Base-by-base conservation (phyloP, 2,888 invertebrate genomes). In the Petrolisthes cinctipes region DNA sequence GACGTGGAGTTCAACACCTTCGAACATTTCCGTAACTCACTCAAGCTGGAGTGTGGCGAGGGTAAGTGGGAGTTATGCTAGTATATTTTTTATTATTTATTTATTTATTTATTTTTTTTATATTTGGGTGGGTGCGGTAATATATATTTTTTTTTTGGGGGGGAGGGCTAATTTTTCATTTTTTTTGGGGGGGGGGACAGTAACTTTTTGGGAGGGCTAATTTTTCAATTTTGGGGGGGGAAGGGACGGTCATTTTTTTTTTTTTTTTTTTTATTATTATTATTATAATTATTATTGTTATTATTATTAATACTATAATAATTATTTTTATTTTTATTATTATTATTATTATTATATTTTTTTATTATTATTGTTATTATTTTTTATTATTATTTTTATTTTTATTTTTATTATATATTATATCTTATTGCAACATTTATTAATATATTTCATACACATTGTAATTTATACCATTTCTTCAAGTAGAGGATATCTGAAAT, bases 21-120 rank as follows among this genome's bases (percentile, higher is more conserved):
- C 93, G 95, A 96, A 92, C 96, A 96, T 91, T 98, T 95, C 94
- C 97, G 97, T 93, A 95, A 96, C 91, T 95, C 96, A 75, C 94
- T 98, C 88, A 91, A 93, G 68, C 95, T 95, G 92, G 92, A 93
- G 20, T 98, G 98, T 93, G 95, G 95, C 91, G 92, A 94, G 91
- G 87, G 87, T 88, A 71, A 78, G 53, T 73, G 51, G 0, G 4
- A 54, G 20, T 51, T 78, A 11, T 51, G 20, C 37, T 78, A 78
- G n/a, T 53, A 37, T 78, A 9, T 51, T 9, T 78, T 75, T 4
- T 75, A 20, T n/a, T 75, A n/a, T n/a, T 75, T 75, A 20, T 61
- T 14, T 75, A 0, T 5, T 75, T n/a, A 3, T 20, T 75, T 75
- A 9, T 20, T 75, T 0, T 75, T n/a, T 75, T 66, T 14, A 17